Evolutionary conservation across 2,888 invertebrate species (phyloP).

Genomic region (Drosophila cracens): DNA sequence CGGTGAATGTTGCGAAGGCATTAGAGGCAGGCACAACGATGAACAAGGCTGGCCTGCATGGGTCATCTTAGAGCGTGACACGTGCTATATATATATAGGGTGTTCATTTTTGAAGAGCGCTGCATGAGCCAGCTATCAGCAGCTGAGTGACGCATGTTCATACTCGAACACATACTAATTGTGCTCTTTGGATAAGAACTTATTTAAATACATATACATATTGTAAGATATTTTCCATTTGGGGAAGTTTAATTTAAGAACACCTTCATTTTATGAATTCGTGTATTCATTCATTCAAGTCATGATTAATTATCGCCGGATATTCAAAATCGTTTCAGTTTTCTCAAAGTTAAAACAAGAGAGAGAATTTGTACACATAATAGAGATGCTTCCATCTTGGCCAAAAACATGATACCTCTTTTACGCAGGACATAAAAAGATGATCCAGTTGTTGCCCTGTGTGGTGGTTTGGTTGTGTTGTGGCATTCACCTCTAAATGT

Average conservation of each 20-base stretch:
- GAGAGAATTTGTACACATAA: neutral
- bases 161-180: neutral
- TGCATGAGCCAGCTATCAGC: no score
- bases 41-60: no score
- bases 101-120: no score
- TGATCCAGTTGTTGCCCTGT: neutral
- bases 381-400: neutral
- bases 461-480: neutral
- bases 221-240: neutral
- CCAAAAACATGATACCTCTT: neutral
- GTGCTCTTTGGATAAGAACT: neutral
- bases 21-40: no score
- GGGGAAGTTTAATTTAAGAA: neutral
- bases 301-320: neutral
- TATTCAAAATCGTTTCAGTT: neutral
- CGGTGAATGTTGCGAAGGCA: no score
- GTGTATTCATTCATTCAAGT: neutral
- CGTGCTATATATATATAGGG: no score
- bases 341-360: neutral
- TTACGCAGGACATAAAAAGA: neutral
- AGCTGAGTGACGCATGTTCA: no score
- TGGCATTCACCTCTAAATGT: conserved; percentile 34
- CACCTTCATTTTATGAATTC: neutral
- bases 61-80: no score
- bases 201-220: neutral